Base-by-base conservation (phyloP, 1,140 invertebrate genomes). In the Drosophila yakuba region DNA sequence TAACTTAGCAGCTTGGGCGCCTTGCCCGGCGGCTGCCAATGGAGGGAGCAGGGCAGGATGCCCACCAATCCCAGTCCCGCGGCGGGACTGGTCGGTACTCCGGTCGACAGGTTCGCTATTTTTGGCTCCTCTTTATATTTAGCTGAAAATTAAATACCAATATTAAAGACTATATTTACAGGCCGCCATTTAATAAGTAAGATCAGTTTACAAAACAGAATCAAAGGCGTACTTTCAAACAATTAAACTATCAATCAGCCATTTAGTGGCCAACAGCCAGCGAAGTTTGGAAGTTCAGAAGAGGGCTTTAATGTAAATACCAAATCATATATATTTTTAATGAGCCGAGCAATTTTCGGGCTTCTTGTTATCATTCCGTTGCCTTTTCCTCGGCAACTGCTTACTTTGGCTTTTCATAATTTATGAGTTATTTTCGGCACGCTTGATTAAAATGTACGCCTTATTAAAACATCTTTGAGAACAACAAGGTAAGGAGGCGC, bases 391-490 rank as follows among this genome's bases (percentile, higher is more conserved):
- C 44, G 11, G 23, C 8, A 38, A 47, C 35, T 15, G 12, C 25
- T 12, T 41, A 2, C 23, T 51, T 44, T 35, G 20, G 39, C 58
- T 43, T 61, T 32, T 68, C 66, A 73, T 75, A 74, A 83, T 67
- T 89, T 82, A 80, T 84, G 68, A 77, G 60, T 57, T 64, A 71
- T 69, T 72, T 74, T 64, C 63, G 45, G 60, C 43, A 84, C 66
- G 84, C 76, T 84, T 89, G 76, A 89, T 89, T 89, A 80, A 60
- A 83, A 64, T 62, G 78, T 71, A 61, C 32, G 60, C 50, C 64
- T 72, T 67, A 71, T 80, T 60, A 67, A 88, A 80, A 79, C 51
- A 83, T 73, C 68, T 77, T 36, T 75, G 20, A 20, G 23, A 79
- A 76, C 20, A 89, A 74, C 76, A 86, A 67, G 50, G 51, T 48